Conservation (phyloP, 2,113 vertebrate genomes). For the Tragelaphus strepsiceros region DNA sequence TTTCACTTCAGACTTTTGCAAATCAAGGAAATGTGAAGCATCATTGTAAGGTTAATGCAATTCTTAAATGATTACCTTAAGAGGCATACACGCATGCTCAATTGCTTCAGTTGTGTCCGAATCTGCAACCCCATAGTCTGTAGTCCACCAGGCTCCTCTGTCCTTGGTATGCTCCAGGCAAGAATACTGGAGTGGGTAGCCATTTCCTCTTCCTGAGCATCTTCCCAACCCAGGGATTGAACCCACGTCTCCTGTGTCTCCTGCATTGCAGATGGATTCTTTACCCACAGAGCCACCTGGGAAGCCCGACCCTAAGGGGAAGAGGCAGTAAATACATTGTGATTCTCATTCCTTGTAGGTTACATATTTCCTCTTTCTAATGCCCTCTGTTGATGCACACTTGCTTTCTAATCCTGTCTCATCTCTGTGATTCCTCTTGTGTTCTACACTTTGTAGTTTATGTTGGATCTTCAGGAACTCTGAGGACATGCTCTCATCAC, state of each 20-base stretch:
- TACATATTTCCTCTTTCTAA: not conserved
- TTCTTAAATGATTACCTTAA: not conserved
- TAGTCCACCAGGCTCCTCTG: not conserved
- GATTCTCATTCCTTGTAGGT: not conserved
- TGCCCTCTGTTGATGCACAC: no score
- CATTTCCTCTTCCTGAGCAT: not conserved
- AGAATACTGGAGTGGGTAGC: not conserved
- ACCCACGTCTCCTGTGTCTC: not conserved
- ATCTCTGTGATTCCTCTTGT: not conserved
- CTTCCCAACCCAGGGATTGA: not conserved
- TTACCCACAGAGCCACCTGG: not conserved
- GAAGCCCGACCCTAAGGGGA: not conserved
- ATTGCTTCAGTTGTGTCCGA: rapidly evolving
- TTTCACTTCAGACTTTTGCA: not conserved
- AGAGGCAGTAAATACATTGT: not conserved
- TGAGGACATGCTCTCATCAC: not conserved
- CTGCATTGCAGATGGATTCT: not conserved
- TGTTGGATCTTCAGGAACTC: not conserved
- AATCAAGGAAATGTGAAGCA: not conserved
- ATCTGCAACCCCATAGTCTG: not conserved
- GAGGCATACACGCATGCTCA: not conserved
- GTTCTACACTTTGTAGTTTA: not conserved
- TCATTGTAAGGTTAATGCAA: not conserved
- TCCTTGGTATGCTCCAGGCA: not conserved
- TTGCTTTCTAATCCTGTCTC: not conserved